Percentiles rank a stretch among this genome's conserved stretches.
phyloP scores from a whole-genome alignment of 2,113 vertebrate genomes.

The Ochotona princeps region DNA sequence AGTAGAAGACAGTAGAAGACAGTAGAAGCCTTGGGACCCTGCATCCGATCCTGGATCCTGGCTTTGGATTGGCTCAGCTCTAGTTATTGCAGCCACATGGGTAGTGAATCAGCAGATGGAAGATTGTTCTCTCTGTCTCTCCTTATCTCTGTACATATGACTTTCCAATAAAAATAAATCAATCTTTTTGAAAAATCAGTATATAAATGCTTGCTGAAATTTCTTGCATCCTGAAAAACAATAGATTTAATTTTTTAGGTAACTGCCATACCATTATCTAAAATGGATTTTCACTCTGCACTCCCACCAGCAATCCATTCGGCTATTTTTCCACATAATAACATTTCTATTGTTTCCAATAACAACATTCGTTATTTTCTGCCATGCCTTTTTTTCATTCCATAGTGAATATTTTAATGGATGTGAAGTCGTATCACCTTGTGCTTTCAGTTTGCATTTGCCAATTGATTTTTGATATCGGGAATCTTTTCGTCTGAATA shows the following conservation, averaged over 20 bases:
- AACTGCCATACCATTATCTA: not conserved
- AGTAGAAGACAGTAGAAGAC: too few species aligned
- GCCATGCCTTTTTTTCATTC: not conserved
- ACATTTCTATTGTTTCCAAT: too few species aligned
- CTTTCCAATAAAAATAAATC: too few species aligned
- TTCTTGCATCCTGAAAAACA: not conserved
- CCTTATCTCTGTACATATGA: too few species aligned
- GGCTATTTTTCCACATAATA: not conserved
- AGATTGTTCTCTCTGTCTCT: too few species aligned
- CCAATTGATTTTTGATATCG: not conserved
- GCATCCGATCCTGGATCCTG: too few species aligned
- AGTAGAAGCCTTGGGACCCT: too few species aligned
- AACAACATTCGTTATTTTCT: not conserved
- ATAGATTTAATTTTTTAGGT: not conserved
- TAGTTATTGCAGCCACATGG: too few species aligned
- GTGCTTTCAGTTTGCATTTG: not conserved
- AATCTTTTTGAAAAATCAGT: not conserved
- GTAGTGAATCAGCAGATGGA: too few species aligned
- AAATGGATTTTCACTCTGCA: not conserved
- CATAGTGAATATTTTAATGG: not conserved
- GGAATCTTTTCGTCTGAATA: not conserved
- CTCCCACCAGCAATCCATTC: not conserved
- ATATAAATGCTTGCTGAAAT: not conserved
- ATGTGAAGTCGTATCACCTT: not conserved
- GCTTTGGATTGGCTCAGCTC: too few species aligned